A percentile compares a stretch with the other conserved stretches of the same genome.
phyloP scores from a whole-genome alignment of 2,888 invertebrate genomes.

The Peribatodes rhomboidaria region DNA sequence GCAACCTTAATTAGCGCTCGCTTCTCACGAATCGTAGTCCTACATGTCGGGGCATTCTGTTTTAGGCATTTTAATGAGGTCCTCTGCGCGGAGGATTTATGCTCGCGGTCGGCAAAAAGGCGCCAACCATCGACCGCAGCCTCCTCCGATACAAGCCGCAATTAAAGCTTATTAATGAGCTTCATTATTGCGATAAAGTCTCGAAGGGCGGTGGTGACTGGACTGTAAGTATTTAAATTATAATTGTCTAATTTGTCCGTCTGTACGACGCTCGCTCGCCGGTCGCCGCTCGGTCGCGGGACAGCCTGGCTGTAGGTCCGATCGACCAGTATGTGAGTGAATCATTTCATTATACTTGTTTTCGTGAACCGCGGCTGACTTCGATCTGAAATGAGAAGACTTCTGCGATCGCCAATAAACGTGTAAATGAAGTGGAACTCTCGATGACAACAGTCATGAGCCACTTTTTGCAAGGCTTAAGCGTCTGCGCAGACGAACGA shows the following conservation, averaged over 20 bases:
- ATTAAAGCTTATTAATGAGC: constrained; percentile 32
- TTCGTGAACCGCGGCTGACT: neutral
- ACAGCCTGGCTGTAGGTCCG: neutral
- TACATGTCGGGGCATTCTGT: constrained; percentile 58
- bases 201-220: neutral
- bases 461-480: no score
- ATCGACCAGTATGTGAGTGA: neutral
- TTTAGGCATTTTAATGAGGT: constrained; percentile 81
- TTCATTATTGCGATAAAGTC: constrained; percentile 19
- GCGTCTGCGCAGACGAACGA: no score
- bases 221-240: constrained; percentile 18
- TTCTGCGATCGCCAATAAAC: neutral
- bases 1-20: constrained; percentile 68
- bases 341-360: neutral
- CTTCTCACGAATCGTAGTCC: constrained; percentile 69
- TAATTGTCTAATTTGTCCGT: constrained; percentile 30
- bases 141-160: neutral
- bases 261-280: neutral
- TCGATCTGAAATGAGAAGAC: neutral
- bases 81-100: constrained; percentile 55
- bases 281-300: neutral
- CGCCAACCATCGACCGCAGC: constrained; percentile 46
- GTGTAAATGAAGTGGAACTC: neutral
- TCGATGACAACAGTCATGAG: neutral
- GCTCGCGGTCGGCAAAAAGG: constrained; percentile 59